phyloP scores from a whole-genome alignment of 2,888 invertebrate genomes.

The Cephus runcator region DNA sequence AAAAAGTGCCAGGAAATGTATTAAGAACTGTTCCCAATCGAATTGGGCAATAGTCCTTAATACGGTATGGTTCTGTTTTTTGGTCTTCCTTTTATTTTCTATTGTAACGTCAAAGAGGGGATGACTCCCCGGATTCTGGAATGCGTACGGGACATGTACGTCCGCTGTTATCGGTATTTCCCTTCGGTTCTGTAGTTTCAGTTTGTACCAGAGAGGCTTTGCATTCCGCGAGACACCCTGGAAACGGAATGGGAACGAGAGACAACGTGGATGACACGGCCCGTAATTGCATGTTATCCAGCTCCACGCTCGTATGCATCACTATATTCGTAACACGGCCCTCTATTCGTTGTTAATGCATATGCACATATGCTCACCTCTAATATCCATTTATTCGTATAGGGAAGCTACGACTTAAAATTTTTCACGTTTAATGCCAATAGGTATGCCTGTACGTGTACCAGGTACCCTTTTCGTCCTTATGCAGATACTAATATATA shows the following conservation, averaged over 20 bases:
- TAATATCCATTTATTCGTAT: background rate
- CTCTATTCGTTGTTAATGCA: background rate
- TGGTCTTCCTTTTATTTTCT: background rate
- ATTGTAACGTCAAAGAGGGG: background rate
- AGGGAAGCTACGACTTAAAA: background rate
- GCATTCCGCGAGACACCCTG: conserved; percentile 55
- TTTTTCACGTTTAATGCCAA: background rate
- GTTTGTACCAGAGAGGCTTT: conserved; percentile 44
- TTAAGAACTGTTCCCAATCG: background rate
- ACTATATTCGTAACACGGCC: background rate
- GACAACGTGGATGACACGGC: conserved; percentile 62
- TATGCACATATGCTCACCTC: background rate
- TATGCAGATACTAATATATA: background rate
- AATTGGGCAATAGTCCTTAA: background rate
- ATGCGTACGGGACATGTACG: background rate
- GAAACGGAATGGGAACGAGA: conserved; percentile 51
- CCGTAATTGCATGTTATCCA: conserved; percentile 63
- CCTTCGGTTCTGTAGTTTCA: conserved; percentile 36
- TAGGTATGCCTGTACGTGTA: background rate
- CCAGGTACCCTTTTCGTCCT: background rate
- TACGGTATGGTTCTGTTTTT: background rate
- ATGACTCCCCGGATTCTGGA: background rate
- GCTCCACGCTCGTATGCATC: conserved; percentile 4
- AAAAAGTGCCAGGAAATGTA: background rate
- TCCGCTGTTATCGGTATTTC: conserved; percentile 46